Percentiles rank a stretch among this genome's conserved stretches.
phyloP scores from a whole-genome alignment of 2,113 vertebrate genomes.

The Mesocricetus auratus region DNA sequence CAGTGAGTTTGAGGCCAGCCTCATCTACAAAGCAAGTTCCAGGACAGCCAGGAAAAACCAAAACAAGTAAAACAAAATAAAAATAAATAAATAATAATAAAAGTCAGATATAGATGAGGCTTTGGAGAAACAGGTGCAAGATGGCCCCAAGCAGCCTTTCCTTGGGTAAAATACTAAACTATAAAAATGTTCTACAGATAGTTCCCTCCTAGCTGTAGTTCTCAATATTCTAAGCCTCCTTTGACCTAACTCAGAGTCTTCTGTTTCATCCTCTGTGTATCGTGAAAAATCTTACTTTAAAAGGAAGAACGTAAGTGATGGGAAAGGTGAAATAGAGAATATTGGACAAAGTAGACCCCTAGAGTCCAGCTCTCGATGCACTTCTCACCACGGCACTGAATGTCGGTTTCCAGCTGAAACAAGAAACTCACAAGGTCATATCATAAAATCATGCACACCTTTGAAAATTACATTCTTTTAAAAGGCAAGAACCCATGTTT shows the following conservation, averaged over 20 bases:
- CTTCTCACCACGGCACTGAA: not conserved
- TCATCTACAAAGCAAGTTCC: too few relatives aligned
- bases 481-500: not conserved
- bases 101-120: not conserved
- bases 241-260: slow-evolving; percentile 45
- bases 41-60: too few relatives aligned
- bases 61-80: too few relatives aligned
- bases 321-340: not conserved
- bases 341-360: slow-evolving; percentile 3
- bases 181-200: slow-evolving; percentile 4
- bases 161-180: slow-evolving; percentile 47
- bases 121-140: slow-evolving; percentile 41
- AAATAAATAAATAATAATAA: too few relatives aligned
- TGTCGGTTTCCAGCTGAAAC: slow-evolving; percentile 4
- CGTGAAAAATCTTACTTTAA: slow-evolving; percentile 33
- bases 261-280: not conserved
- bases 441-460: not conserved
- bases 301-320: not conserved
- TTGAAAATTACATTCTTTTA: not conserved
- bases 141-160: slow-evolving; percentile 51
- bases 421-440: not conserved
- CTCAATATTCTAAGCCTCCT: not conserved
- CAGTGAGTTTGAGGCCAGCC: too few relatives aligned
- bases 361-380: not conserved
- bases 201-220: not conserved